phyloP scores from a whole-genome alignment of 2,888 invertebrate species.

The Tortrix viridana region DNA sequence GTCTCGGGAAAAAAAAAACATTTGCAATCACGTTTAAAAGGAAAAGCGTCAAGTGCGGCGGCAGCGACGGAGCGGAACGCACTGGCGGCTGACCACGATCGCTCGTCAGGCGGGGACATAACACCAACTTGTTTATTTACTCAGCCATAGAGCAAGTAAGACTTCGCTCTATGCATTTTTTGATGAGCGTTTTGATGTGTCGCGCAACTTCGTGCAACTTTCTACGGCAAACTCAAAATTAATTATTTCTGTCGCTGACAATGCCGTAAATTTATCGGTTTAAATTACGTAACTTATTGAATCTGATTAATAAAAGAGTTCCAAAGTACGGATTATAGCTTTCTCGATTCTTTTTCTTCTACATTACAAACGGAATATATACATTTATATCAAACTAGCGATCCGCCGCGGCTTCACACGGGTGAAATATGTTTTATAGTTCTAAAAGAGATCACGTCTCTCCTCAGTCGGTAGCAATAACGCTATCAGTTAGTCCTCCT shows the following conservation, averaged over 20 bases:
- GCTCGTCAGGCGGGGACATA: conserved; percentile 27
- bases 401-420: too few species aligned
- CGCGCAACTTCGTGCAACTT: conserved; percentile 3
- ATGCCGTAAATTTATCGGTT: neutral
- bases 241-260: neutral
- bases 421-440: too few species aligned
- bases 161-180: conserved; percentile 18
- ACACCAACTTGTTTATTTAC: conserved; percentile 28
- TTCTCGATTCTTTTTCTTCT: too few species aligned
- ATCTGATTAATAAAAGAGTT: too few species aligned
- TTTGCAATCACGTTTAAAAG: conserved; percentile 29
- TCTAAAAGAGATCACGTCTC: too few species aligned
- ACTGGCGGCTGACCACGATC: conserved; percentile 53
- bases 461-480: too few species aligned
- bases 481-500: too few species aligned
- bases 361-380: too few species aligned
- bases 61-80: conserved; percentile 59
- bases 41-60: conserved; percentile 47
- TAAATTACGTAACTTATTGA: neutral
- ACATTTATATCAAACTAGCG: too few species aligned
- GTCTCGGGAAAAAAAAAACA: conserved; percentile 29
- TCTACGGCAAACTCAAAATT: neutral
- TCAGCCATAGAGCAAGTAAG: neutral
- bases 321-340: too few species aligned
- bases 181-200: conserved; percentile 5